Evolutionary conservation across 1,140 invertebrate genomes (phyloP), one percentile per base, ranked within the genome.

Genomic region (Cyclargus thomasi): DNA sequence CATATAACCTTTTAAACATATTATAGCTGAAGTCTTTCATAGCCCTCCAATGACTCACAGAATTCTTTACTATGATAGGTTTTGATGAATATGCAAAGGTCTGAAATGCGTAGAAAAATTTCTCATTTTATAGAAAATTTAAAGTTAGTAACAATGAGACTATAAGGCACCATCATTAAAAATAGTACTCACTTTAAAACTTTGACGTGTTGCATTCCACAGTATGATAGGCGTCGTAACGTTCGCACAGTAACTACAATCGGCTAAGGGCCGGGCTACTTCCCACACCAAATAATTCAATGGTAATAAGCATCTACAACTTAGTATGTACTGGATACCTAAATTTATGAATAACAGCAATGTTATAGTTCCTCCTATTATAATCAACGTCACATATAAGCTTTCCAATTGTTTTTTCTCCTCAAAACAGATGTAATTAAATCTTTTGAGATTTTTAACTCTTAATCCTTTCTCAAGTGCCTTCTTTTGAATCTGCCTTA

Each of bases 241-340:
- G 16, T 95, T 91, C 65, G 91, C 83, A 87, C 96, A 97, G 82
- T 95, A 96, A 70, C 91, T 88, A 81, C 97, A 98, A 81, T 96
- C 93, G 6, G 95, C 94, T n/a, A 95, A 91, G 14, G 96, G 96
- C 68, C 96, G 91, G 11, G 95, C 95, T 53, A 95, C 94, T 90
- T 97, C 96, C 95, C 95, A 96, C 35, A 97, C 90, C 57, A 97
- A 90, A 78, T 95, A 95, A 90, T 97, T 97, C 85, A 95, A 96
- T 69, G 94, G 94, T 74, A 97, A 75, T 63, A 97, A 82, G 86
- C 96, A 97, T 75, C 94, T 92, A 67, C 93, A 92, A 62, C 92
- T 92, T 66, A 92, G 72, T 64, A 92, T 68, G 77, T 74, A 80
- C 69, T 84, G 76, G 10, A 79, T 67, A 65, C 72, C 73, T 63